Evolutionary conservation across 2,113 vertebrate species (phyloP), one percentile per base, ranked within the genome.

Genomic region (Labeo catla): DNA sequence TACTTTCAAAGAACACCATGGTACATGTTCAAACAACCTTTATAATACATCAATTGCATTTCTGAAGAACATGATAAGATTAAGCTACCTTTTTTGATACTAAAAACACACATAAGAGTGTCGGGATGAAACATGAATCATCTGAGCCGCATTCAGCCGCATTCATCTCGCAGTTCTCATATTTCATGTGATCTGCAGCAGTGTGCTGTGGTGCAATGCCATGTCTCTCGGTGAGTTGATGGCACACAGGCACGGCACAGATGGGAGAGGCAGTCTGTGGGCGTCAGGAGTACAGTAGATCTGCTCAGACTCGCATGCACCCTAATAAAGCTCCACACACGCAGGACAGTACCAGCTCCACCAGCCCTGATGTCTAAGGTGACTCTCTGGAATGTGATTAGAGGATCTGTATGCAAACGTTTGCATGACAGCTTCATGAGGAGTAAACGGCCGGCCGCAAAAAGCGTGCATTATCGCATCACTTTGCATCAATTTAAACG

Each of bases 141-240:
- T 61, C 57, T n/a, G 19, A 61, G 57, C 7, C 9, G 9, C 57
- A 61, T 61, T 59, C 3, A 61, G 61, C 61, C 21, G 5, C 6
- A 57, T 57, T 34, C 4, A 8, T 39, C 76, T 61, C 5, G 19
- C 19, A 59, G 54, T 54, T 54, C 50, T 54, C 23, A 2, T 43
- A 3, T 45, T 21, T 45, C 16, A 2, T 72, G 36, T 72, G 68
- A 11, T 79, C 57, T 50, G n/a, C 34, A 12, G 65, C 65, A 72
- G 68, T 15, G 10, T 39, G 68, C 34, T 23, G 72, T 54, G 74
- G 49, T 54, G 74, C 74, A 52, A 23, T 79, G 77, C 77, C 77
- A 79, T 43, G 77, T 80, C 77, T 80, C 77, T 79, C 77, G 11
- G 19, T 80, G 77, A 80, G 77, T 54, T 80, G 77, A 80, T n/a